Evolutionary conservation across 2,797 vertebrate species (phyloP).

Genomic region (Mus caroli): DNA sequence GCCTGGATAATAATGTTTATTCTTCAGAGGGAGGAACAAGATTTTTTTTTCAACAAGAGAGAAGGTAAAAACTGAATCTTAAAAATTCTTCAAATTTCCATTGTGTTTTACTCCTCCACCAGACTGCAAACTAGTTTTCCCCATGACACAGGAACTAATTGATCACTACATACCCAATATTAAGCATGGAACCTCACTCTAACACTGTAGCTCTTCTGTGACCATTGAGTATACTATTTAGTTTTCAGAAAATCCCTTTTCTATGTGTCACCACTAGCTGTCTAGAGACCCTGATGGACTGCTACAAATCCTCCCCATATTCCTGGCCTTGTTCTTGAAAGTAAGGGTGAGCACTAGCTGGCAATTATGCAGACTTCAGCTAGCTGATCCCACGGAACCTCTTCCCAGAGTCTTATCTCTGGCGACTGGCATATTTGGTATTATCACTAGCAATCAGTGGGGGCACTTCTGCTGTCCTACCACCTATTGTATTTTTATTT

Average conservation of each 20-base stretch:
- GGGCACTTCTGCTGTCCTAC: fast-evolving
- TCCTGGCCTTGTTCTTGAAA: neutral
- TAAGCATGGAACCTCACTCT: fast-evolving
- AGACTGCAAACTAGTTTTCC: neutral
- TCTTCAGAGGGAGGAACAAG: neutral
- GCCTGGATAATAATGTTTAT: neutral
- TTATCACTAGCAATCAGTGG: fast-evolving
- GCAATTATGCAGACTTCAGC: neutral
- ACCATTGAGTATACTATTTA: neutral
- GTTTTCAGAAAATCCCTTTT: neutral
- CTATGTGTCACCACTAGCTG: no score
- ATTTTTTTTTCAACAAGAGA: neutral
- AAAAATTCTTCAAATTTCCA: neutral
- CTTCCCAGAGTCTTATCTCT: neutral
- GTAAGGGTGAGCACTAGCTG: neutral
- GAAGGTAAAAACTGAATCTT: neutral
- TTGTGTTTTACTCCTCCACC: neutral
- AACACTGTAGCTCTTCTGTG: neutral
- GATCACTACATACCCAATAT: neutral
- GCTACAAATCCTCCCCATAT: neutral
- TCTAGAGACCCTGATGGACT: neutral
- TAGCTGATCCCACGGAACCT: neutral
- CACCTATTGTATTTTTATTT: neutral
- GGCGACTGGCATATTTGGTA: neutral
- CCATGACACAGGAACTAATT: fast-evolving